Percentiles rank a stretch among this genome's conserved stretches.
Conservation (phyloP, 1,140 invertebrate species). For the Luehdorfia chinensis region DNA sequence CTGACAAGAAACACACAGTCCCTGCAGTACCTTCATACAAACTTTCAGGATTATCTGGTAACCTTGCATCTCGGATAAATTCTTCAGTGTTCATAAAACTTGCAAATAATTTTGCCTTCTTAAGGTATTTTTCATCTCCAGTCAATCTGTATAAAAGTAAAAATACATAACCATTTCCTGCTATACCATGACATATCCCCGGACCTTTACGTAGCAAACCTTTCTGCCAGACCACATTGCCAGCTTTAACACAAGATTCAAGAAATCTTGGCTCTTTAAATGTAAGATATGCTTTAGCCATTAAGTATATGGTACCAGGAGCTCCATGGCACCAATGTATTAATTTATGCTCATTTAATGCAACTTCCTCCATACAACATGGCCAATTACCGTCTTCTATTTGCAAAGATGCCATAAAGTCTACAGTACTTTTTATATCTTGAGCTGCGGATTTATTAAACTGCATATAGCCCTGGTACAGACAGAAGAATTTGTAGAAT, state of each 20-base stretch:
- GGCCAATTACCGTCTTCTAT: constrained; percentile 87
- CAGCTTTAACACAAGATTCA: constrained; percentile 81
- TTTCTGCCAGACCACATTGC: constrained; percentile 87
- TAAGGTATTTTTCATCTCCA: constrained; percentile 82
- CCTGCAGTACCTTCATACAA: constrained; percentile 93
- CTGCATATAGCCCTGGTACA: constrained; percentile 81
- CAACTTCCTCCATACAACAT: constrained; percentile 84
- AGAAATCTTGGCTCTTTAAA: constrained; percentile 88
- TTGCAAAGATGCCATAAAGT: constrained; percentile 82
- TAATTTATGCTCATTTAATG: constrained; percentile 79
- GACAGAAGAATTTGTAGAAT: constrained; percentile 83
- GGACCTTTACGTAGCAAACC: constrained; percentile 90
- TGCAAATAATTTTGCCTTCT: constrained; percentile 87
- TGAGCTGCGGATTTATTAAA: constrained; percentile 72
- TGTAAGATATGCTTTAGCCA: constrained; percentile 88
- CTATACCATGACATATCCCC: constrained; percentile 90
- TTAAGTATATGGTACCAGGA: constrained; percentile 86
- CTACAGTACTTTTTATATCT: constrained; percentile 79
- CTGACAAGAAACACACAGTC: constrained; percentile 88
- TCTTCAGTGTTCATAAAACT: constrained; percentile 84
- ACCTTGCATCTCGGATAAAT: constrained; percentile 83
- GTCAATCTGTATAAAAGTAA: constrained; percentile 88
- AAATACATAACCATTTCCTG: constrained; percentile 92
- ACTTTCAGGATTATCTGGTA: constrained; percentile 89
- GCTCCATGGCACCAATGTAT: constrained; percentile 95